A percentile compares a stretch with the other conserved stretches of the same genome.
Evolutionary conservation across 2,888 invertebrate species (phyloP).

Genomic region (Cantharis flavilabris): DNA sequence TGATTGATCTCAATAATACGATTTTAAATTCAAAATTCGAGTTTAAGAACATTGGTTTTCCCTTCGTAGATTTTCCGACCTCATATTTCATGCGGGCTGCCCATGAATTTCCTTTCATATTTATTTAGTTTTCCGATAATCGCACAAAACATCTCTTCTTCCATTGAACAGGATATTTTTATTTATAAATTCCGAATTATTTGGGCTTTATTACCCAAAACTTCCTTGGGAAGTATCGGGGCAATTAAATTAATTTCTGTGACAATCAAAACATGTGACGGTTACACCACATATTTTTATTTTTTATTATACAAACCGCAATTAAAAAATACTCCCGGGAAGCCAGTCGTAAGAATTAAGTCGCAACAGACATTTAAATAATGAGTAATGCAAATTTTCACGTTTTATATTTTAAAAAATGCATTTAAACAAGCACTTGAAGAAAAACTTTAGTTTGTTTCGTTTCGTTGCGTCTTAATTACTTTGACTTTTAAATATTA

Average conservation of each 20-base stretch:
- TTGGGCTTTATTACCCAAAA: background rate
- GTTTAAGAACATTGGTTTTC: background rate
- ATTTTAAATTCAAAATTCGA: background rate
- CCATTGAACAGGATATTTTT: background rate
- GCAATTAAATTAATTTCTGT: background rate
- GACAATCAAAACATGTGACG: no score
- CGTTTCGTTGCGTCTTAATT: no score
- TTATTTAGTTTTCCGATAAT: background rate
- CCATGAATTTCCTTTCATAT: background rate
- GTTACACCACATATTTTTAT: no score
- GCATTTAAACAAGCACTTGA: no score
- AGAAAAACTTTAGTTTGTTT: no score
- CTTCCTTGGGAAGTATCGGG: background rate
- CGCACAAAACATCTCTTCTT: background rate
- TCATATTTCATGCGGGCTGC: background rate
- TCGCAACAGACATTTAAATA: no score
- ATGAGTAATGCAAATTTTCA: no score
- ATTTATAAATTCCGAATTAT: background rate
- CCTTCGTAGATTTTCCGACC: background rate
- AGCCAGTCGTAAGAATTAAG: no score
- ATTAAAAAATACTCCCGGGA: no score
- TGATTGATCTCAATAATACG: constrained; percentile 12
- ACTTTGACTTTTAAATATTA: no score
- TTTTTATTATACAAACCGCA: no score
- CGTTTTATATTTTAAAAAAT: no score